Base-by-base conservation (phyloP, 2,888 invertebrate genomes). In the Hirtodrosophila trivittata region DNA sequence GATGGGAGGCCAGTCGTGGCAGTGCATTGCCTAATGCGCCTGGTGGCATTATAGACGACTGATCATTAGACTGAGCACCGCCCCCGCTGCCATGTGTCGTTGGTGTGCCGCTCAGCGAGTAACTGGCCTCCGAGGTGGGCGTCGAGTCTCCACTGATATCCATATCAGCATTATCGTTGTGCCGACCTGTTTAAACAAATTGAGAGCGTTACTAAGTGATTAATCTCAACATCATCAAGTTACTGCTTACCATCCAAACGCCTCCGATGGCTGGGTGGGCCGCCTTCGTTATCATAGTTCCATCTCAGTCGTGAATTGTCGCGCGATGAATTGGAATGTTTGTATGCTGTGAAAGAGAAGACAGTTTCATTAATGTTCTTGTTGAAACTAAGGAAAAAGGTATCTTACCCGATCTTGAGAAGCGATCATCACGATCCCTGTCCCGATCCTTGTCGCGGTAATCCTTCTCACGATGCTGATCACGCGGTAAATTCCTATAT, bases 71-170 rank as follows among this genome's bases (percentile, higher is more conserved):
- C 58, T 72, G 71, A n/a, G 47, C 10, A 13, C 66, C 62, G 10
- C 68, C 73, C 25, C 60, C 50, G 33, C 72, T 66, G 52, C 87
- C 84, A 54, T 88, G 89, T 60, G 89, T 84, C 30, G 85, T 89
- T 46, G 91, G 91, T 59, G 91, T 91, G 55, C 91, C 90, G 66
- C 90, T 90, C 52, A 91, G 68, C 47, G 91, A 90, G 80, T 95
- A 95, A 62, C 95, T 94, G 70, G 95, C 94, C 91, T 96, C 96
- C 18, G 96, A 96, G 56, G 96, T 94, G 32, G 96, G 96, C 66
- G 96, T 97, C 89, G 96, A 97, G 88, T 96, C 94, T 77, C 96
- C 96, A 60, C 97, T 97, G 88, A 97, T 97, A 88, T 98, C 97
- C 97, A 97, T 97, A 88, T 97, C 97, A 91, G 97, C 95, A 86